A percentile compares a stretch with the other conserved stretches of the same genome.
These are phyloP conservation scores for Drosophila atripex DNA, from an alignment of 2,888 invertebrate species.

Conservation along the genomic window DNA sequence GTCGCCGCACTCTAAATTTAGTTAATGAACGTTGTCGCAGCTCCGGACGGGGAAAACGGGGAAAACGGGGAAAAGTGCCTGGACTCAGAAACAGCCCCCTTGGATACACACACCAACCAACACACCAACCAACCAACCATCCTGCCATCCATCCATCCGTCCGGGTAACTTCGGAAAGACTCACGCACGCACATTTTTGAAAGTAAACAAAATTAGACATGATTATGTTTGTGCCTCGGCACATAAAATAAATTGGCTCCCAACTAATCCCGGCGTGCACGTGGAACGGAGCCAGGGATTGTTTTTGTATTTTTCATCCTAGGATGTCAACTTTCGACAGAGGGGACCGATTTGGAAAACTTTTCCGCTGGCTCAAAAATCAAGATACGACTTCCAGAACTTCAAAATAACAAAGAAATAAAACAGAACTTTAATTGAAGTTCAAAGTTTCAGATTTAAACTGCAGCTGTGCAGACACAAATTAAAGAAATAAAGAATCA, in stretches of 20 bases:
- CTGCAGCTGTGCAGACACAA: conserved; percentile 20
- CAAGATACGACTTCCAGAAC: conserved; percentile 22
- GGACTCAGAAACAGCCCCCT: conserved; percentile 27
- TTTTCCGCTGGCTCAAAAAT: conserved; percentile 30
- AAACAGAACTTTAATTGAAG: conserved; percentile 12
- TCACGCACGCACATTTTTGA: conserved; percentile 75
- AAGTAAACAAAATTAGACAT: conserved; percentile 80
- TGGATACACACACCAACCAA: conserved; percentile 22
- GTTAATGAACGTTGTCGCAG: conserved; percentile 68
- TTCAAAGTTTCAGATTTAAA: conserved; percentile 16
- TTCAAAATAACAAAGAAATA: conserved; percentile 38
- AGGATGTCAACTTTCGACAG: not conserved
- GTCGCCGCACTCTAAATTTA: conserved; percentile 74
- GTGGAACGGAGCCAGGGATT: conserved; percentile 47
- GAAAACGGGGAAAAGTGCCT: conserved; percentile 26
- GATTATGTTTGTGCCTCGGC: conserved; percentile 77
- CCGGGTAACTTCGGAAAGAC: conserved; percentile 42
- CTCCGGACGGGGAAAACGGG: conserved; percentile 26
- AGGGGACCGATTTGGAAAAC: conserved; percentile 14
- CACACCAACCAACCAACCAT: not conserved
- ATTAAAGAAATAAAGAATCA: conserved; percentile 31
- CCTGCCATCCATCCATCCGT: not conserved
- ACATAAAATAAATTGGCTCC: conserved; percentile 79
- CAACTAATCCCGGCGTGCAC: conserved; percentile 73
- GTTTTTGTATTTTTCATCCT: not conserved